phyloP scores from a whole-genome alignment of 2,113 vertebrate genomes.

The Dicaeum eximium region DNA sequence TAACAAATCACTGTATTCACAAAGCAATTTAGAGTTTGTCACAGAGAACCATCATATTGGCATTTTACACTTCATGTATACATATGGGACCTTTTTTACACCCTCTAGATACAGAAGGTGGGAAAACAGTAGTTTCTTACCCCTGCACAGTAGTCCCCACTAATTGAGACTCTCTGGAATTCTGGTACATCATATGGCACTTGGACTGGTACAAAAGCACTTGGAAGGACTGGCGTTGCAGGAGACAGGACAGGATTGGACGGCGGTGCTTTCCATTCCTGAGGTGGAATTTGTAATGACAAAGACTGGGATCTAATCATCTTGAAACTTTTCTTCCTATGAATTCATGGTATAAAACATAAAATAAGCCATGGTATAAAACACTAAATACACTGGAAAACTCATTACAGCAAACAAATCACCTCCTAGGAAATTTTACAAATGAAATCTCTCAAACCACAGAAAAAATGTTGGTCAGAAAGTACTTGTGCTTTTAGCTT shows the following conservation, averaged over 20 bases:
- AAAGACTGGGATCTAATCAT: conserved; percentile 92
- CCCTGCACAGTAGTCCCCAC: conserved; percentile 96
- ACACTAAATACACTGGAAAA: neutral
- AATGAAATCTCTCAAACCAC: neutral
- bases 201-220: conserved; percentile 14
- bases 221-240: conserved; percentile 30
- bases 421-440: neutral
- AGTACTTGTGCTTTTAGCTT: neutral
- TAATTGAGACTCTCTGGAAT: conserved; percentile 94
- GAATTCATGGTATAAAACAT: conserved; percentile 41
- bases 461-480: neutral
- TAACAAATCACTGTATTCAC: neutral
- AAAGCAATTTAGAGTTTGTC: neutral
- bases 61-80: neutral
- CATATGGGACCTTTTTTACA: neutral
- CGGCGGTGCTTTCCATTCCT: conserved; percentile 70
- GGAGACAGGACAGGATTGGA: conserved; percentile 67
- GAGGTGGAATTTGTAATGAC: conserved; percentile 81
- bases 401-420: neutral
- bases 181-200: conserved; percentile 77
- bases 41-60: neutral
- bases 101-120: neutral
- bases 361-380: conserved; percentile 43
- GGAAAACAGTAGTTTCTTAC: conserved; percentile 68
- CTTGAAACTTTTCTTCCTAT: conserved; percentile 92